These are phyloP conservation scores for Hipparchia semele DNA, from an alignment of 2,888 invertebrate genomes.

Conservation along the genomic window DNA sequence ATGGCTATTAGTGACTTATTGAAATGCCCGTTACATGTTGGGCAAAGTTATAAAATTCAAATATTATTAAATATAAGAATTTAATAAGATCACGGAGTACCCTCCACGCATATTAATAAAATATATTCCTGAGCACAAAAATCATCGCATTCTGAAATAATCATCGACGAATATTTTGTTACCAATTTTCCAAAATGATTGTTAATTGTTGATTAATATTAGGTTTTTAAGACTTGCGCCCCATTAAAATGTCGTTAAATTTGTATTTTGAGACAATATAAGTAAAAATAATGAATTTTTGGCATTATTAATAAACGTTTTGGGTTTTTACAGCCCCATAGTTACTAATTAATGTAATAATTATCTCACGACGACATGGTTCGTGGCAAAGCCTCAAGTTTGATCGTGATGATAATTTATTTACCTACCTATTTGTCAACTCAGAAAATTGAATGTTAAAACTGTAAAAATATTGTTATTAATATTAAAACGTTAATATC, in stretches of 20 bases:
- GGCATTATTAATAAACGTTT: constrained; percentile 56
- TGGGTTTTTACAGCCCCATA: constrained; percentile 73
- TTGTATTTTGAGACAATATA: constrained; percentile 72
- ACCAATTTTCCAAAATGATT: constrained; percentile 48
- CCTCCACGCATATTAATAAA: neutral
- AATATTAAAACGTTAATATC: constrained; percentile 48
- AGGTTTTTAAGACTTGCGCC: constrained; percentile 75
- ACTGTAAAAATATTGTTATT: constrained; percentile 52
- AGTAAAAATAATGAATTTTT: constrained; percentile 61
- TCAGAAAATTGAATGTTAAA: constrained; percentile 49
- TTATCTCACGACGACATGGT: constrained; percentile 44
- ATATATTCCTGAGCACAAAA: neutral
- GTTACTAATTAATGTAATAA: constrained; percentile 49
- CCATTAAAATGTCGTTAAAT: constrained; percentile 55
- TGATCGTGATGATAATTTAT: constrained; percentile 29
- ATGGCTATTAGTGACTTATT: too few relatives aligned
- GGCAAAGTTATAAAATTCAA: too few relatives aligned
- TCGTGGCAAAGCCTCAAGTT: constrained; percentile 50
- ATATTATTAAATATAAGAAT: neutral
- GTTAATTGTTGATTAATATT: constrained; percentile 70
- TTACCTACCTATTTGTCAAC: constrained; percentile 24
- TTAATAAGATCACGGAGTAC: neutral
- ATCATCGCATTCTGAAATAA: constrained; percentile 23
- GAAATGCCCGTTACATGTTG: too few relatives aligned
- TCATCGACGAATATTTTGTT: constrained; percentile 34